Evolutionary conservation across 2,888 invertebrate species (phyloP).

Genomic region (Stenurella melanura): DNA sequence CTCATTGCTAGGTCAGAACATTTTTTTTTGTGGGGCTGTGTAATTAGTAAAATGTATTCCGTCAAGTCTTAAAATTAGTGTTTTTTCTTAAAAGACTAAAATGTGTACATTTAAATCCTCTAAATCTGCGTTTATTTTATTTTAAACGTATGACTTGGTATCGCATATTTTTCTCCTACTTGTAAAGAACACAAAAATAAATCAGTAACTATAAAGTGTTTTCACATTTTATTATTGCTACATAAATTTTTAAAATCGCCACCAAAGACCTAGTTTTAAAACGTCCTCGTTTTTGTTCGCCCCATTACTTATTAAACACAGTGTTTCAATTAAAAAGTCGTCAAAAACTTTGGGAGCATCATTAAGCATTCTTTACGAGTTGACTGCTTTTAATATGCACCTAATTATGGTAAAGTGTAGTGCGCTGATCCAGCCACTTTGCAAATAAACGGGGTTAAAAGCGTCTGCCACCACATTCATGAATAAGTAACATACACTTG

Average conservation of each 20-base stretch:
- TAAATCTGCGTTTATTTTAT: too few species aligned
- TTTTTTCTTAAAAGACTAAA: too few species aligned
- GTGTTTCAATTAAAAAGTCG: conserved; percentile 49
- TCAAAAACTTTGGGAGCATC: conserved; percentile 42
- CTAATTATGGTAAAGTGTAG: conserved; percentile 65
- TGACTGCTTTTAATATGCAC: conserved; percentile 58
- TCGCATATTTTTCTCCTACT: too few species aligned
- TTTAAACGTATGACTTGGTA: too few species aligned
- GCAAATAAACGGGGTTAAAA: conserved; percentile 71
- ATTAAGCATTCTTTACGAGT: conserved; percentile 40
- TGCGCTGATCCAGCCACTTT: conserved; percentile 66
- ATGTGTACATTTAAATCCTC: too few species aligned
- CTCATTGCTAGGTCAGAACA: too few species aligned
- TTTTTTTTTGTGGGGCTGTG: too few species aligned
- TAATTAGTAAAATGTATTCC: too few species aligned
- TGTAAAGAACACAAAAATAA: too few species aligned
- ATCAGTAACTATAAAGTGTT: too few species aligned
- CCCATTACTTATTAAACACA: conserved; percentile 1
- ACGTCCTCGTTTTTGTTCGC: not conserved
- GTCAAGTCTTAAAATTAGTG: too few species aligned
- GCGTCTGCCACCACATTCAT: conserved; percentile 71
- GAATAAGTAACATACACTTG: conserved; percentile 70
- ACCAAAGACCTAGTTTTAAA: not conserved
- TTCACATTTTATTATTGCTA: too few species aligned
- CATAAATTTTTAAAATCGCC: not conserved